Conservation (phyloP, 2,113 vertebrate species). For the Diadophis punctatus region DNA sequence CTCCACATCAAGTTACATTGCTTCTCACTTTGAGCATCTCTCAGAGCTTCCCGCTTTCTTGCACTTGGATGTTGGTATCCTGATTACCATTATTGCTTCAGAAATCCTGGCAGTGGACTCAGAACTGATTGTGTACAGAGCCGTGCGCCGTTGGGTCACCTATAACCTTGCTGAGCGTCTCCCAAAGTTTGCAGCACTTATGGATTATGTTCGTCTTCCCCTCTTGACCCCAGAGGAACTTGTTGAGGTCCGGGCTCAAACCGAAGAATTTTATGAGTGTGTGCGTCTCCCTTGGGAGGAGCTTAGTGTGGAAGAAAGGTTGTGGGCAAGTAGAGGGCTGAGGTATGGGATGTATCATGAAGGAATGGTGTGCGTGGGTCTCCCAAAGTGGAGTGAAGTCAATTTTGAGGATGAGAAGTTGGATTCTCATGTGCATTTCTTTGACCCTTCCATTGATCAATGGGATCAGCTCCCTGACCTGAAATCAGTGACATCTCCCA, state of each 20-base stretch:
- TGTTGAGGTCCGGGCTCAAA: neutral
- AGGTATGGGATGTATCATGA: constrained; percentile 80
- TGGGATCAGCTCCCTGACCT: constrained; percentile 77
- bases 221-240: constrained; percentile 74
- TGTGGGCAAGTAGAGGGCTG: constrained; percentile 66
- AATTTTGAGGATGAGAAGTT: constrained; percentile 58
- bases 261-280: neutral
- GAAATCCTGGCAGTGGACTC: constrained; percentile 75
- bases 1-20: constrained; percentile 72
- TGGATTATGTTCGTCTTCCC: constrained; percentile 74
- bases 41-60: constrained; percentile 74
- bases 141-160: constrained; percentile 74
- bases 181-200: constrained; percentile 69
- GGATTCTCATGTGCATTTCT: constrained; percentile 77
- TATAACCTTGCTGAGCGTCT: constrained; percentile 71
- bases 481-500: constrained; percentile 72
- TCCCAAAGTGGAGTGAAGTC: constrained; percentile 67
- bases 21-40: constrained; percentile 74
- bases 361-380: constrained; percentile 77
- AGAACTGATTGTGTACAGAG: constrained; percentile 73
- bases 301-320: constrained; percentile 61
- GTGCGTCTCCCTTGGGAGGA: constrained; percentile 69
- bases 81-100: constrained; percentile 74
- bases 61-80: constrained; percentile 71
- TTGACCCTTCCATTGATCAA: constrained; percentile 74